Evolutionary conservation across 2,113 vertebrate genomes (phyloP), one percentile per base, ranked within the genome.

Genomic region (Indicator maculatus): DNA sequence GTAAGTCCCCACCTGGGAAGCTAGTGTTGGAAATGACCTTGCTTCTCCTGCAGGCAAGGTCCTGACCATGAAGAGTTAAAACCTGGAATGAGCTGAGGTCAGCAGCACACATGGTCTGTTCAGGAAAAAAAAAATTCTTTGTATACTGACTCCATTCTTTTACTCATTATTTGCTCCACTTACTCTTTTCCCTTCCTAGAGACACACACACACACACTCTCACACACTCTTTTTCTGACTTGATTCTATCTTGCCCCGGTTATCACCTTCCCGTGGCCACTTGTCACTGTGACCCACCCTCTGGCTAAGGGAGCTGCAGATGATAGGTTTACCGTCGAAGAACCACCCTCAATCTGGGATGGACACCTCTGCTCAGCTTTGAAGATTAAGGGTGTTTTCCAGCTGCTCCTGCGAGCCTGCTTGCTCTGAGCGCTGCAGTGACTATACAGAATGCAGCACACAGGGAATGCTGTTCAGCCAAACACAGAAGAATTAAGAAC

Each of bases 141-240:
- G 85, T 91, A 76, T 84, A 77, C 72, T 31, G 58, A 53, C 64
- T 96, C 63, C 20, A 67, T 96, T 96, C 87, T 96, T 95, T 93
- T 67, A 21, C 76, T 95, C 71, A 74, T 89, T 96, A 81, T 96
- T 95, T 94, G 96, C 87, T 95, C 59, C 90, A 89, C 59, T 96
- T 93, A 90, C 27, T 95, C 84, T 77, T 88, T 76, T 74, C 44
- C 88, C 79, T 91, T 93, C 90, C 88, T 73, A 93, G 69, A 77
- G 61, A 44, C 59, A 45, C 39, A 60, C 11, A 11, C 13, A 5
- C 41, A 6, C 14, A 1, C 6, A 67, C 79, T 86, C 77, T 64
- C 23, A 10, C 24, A 8, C 11, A 12, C 3, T 1, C 6, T 70
- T 82, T 86, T 80, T 64, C 23, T 74, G 86, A 2, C 74, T 80